These are phyloP conservation scores for Beris chalybata DNA, from an alignment of 2,888 invertebrate species.

Conservation along the genomic window DNA sequence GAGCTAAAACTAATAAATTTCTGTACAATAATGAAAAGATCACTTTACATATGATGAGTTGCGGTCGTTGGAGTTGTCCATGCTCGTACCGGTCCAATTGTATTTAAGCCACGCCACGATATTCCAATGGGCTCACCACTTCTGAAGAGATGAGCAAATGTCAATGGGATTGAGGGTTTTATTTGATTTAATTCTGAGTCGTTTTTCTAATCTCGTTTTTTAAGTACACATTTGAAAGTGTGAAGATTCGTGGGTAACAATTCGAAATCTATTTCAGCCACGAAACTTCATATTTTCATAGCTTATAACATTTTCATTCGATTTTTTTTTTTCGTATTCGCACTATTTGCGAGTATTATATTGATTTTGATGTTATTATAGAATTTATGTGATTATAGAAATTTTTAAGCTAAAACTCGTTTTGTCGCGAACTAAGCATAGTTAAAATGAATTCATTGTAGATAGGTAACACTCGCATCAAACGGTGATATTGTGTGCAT, in stretches of 20 bases:
- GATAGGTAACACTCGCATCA: slow-evolving; percentile 26
- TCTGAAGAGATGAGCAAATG: slow-evolving; percentile 35
- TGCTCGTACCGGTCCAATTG: slow-evolving; percentile 43
- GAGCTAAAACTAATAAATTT: no score
- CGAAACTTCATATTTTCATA: no score
- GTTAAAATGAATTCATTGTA: background rate
- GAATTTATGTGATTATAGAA: no score
- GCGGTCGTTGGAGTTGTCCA: slow-evolving; percentile 23
- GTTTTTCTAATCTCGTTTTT: background rate
- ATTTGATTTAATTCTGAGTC: background rate
- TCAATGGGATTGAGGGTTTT: background rate
- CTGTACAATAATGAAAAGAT: no score
- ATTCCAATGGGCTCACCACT: slow-evolving; percentile 42
- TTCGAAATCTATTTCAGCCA: no score
- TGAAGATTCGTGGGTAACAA: background rate
- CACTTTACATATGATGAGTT: slow-evolving; percentile 21
- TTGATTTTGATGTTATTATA: no score
- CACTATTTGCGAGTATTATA: no score
- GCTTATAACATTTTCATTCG: no score
- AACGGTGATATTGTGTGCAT: slow-evolving; percentile 21
- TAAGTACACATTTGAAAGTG: background rate
- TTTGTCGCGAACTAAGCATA: slow-evolving; percentile 18
- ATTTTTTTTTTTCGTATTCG: no score
- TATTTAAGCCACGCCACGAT: slow-evolving; percentile 45
- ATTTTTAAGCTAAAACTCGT: slow-evolving; percentile 22